Conservation (phyloP, 30 jellyfish, hydroid and myxozoan species). For the Aurelia sp. region DNA sequence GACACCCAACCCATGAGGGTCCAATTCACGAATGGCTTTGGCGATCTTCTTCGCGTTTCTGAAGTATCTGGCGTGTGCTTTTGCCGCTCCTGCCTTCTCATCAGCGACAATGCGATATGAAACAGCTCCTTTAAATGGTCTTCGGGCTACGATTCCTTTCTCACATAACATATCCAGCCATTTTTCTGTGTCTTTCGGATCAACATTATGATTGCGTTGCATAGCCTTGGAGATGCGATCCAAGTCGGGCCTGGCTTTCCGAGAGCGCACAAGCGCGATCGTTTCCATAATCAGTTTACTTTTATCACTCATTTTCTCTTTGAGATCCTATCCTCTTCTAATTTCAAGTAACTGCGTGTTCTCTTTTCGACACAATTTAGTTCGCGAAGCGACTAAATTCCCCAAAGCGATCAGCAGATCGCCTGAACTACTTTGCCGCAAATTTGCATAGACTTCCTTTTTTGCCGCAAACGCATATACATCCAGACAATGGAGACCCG, state of each 20-base stretch:
- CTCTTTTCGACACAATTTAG: not conserved
- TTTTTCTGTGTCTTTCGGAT: slow-evolving; percentile 75
- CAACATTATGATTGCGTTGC: slow-evolving; percentile 83
- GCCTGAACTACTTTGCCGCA: slow-evolving; percentile 54
- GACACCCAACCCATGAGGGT: slow-evolving; percentile 75
- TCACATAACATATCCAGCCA: slow-evolving; percentile 67
- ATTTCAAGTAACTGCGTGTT: not conserved
- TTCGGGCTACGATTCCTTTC: slow-evolving; percentile 74
- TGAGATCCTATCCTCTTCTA: not conserved
- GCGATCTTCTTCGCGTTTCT: slow-evolving; percentile 63
- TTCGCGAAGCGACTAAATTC: not conserved
- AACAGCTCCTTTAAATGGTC: slow-evolving; percentile 86
- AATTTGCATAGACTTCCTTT: slow-evolving; percentile 71
- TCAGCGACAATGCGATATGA: slow-evolving; percentile 80
- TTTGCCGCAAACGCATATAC: slow-evolving; percentile 82
- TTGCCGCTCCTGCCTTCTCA: slow-evolving; percentile 63
- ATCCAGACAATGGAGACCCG: slow-evolving; percentile 36
- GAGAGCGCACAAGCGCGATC: slow-evolving; percentile 82
- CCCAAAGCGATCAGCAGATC: not conserved
- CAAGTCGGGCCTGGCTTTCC: slow-evolving; percentile 89
- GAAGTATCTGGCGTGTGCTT: slow-evolving; percentile 56
- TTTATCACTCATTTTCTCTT: slow-evolving; percentile 43
- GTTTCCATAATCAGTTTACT: slow-evolving; percentile 68
- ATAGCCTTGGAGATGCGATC: slow-evolving; percentile 87
- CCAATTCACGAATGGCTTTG: slow-evolving; percentile 58